Evolutionary conservation across 30 jellyfish, hydroid and myxozoan genomes (phyloP), one percentile per base, ranked within the genome.

Genomic region (Aurelia coerulea): DNA sequence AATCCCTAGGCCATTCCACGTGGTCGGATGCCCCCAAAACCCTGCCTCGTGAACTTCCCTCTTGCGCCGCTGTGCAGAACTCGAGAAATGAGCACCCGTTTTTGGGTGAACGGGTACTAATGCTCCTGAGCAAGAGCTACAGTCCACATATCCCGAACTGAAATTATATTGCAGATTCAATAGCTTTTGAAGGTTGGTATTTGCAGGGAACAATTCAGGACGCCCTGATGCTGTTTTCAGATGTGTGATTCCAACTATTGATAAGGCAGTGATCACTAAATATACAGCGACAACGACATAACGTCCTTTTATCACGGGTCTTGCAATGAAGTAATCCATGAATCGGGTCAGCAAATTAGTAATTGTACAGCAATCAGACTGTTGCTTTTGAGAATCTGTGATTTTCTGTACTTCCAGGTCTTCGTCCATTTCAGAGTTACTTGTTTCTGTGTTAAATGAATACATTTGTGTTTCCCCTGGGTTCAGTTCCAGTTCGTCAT

Each of bases 211-310:
- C 29, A 88, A 87, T 76, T 78, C 88, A 5, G 96, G 96, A 17
- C 96, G 83, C 13, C 96, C 96, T 1, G 89, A 75, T 16, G 96
- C 96, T 8, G 90, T 77, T 29, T 88, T 58, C 5, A 88, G 81
- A 14, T 68, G 89, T 18, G 96, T 79, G 19, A 79, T 69, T 9
- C 79, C 91, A 4, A 50, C 85, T 4, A 78, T 42, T 32, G 96
- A 88, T 18, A 74, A 65, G 69, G 82, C 75, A 2, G 91, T 75
- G 16, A 78, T 60, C 69, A 73, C 73, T 1, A 88, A 15, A 34
- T 64, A 88, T 35, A 71, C 34, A 1, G 32, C 74, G 16, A 88
- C 49, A 32, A 88, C 77, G 0, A 80, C 39, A 70, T 76, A 80
- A 2, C 91, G 87, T 35, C 74, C 79, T 58, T 73, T 79, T 1